These are phyloP conservation scores for Ditula angustiorana DNA, from an alignment of 2,888 invertebrate genomes.

Conservation along the genomic window DNA sequence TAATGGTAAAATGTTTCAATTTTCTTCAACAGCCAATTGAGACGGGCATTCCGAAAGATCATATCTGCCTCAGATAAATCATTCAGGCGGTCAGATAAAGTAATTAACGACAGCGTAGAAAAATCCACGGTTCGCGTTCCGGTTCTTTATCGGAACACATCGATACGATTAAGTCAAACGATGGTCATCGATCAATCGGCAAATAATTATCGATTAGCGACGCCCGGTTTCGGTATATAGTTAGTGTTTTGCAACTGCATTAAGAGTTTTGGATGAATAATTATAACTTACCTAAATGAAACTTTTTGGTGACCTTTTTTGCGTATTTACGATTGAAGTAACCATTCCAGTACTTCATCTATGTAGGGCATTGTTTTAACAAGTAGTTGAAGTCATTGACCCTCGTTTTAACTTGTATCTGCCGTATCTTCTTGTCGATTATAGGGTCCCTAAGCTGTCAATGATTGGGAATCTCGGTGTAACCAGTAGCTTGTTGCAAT, in stretches of 20 bases:
- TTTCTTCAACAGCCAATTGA: conserved; percentile 17
- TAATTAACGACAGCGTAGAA: conserved; percentile 38
- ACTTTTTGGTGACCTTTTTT: no score
- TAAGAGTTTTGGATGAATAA: not conserved
- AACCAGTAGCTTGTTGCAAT: no score
- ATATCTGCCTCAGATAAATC: conserved; percentile 33
- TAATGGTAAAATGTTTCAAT: conserved; percentile 1
- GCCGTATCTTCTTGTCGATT: no score
- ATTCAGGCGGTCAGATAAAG: conserved; percentile 32
- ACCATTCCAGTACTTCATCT: no score
- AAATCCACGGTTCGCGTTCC: conserved; percentile 22
- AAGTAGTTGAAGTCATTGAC: no score
- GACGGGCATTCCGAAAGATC: conserved; percentile 21
- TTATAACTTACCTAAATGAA: no score
- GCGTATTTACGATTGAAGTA: no score
- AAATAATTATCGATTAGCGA: conserved; percentile 25
- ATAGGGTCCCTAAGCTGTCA: no score
- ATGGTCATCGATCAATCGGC: conserved; percentile 32
- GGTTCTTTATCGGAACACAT: conserved; percentile 29
- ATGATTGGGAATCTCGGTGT: no score
- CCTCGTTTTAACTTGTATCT: no score
- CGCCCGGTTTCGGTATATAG: conserved; percentile 10
- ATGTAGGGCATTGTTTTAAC: no score
- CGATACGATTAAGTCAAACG: conserved; percentile 26
- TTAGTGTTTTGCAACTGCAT: conserved; percentile 19